phyloP scores from a whole-genome alignment of 2,888 invertebrate genomes.

The Drosophila aldrichi region DNA sequence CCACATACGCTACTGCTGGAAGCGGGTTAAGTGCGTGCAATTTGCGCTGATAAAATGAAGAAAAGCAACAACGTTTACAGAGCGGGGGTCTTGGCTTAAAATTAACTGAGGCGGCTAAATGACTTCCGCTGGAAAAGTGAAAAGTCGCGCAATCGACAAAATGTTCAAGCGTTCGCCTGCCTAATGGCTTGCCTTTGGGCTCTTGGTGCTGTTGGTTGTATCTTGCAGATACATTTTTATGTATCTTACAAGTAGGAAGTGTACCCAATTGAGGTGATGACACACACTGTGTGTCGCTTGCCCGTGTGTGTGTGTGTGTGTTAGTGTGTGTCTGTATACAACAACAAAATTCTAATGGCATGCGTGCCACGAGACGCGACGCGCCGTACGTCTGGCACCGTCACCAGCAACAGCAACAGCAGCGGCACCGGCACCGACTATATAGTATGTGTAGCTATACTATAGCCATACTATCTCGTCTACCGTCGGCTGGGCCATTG shows the following conservation, averaged over 20 bases:
- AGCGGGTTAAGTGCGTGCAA: conserved; percentile 82
- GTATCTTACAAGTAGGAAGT: conserved; percentile 83
- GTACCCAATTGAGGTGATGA: conserved; percentile 84
- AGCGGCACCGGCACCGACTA: conserved; percentile 8
- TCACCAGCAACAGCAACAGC: conserved; percentile 4
- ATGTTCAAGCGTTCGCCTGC: conserved; percentile 58
- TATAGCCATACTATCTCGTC: conserved; percentile 9
- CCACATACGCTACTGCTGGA: conserved; percentile 71
- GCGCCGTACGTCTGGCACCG: conserved; percentile 36
- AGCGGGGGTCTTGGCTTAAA: conserved; percentile 17
- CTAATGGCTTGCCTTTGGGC: conserved; percentile 51
- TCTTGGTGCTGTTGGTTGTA: conserved; percentile 30
- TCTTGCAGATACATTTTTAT: conserved; percentile 66
- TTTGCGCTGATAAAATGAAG: conserved; percentile 71
- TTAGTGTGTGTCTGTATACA: conserved; percentile 28
- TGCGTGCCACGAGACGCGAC: conserved; percentile 57
- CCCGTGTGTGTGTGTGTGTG: not conserved
- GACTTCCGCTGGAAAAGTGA: conserved; percentile 76
- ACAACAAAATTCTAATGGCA: conserved; percentile 75
- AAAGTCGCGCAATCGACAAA: conserved; percentile 58
- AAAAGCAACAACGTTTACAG: conserved; percentile 1
- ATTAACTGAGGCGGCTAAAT: conserved; percentile 62
- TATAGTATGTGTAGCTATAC: conserved; percentile 12
- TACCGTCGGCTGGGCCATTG: conserved; percentile 67
- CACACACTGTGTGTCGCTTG: conserved; percentile 67